These are phyloP conservation scores for Brevimyrus niger DNA, from an alignment of 2,113 vertebrate genomes.

Conservation along the genomic window DNA sequence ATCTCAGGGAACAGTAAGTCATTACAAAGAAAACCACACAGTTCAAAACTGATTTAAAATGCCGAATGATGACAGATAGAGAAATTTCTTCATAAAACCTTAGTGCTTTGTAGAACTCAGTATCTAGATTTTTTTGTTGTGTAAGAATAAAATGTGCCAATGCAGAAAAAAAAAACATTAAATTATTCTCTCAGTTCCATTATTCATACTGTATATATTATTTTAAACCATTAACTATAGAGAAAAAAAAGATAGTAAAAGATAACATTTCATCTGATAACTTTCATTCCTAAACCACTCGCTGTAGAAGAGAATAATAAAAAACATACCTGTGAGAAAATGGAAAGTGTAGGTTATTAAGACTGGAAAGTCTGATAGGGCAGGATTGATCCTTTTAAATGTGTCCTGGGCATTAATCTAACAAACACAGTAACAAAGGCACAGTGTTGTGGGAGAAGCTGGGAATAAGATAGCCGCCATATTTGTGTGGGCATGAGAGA, in stretches of 20 bases:
- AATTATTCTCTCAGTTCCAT: conserved; percentile 17
- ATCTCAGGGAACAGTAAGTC: conserved; percentile 20
- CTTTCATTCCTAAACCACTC: conserved; percentile 25
- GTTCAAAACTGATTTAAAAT: conserved; percentile 35
- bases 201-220: conserved; percentile 28
- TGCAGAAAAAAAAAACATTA: conserved; percentile 9
- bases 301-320: conserved; percentile 36
- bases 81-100: conserved; percentile 26
- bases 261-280: conserved; percentile 33
- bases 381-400: conserved; percentile 30
- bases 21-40: conserved; percentile 23
- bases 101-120: conserved; percentile 15
- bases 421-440: conserved; percentile 27
- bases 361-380: conserved; percentile 36
- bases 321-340: conserved; percentile 30
- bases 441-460: neutral
- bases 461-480: neutral
- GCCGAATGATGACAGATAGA: conserved; percentile 20
- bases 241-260: conserved; percentile 2
- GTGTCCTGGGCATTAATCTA: conserved; percentile 16
- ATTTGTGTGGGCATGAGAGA: conserved; percentile 3
- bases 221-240: conserved; percentile 31
- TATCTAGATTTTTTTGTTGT: conserved; percentile 14
- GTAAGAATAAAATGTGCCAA: neutral
- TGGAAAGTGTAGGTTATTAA: conserved; percentile 45